These are phyloP conservation scores for Sycobia sp. DNA, from an alignment of 1,140 invertebrate genomes.

Conservation along the genomic window DNA sequence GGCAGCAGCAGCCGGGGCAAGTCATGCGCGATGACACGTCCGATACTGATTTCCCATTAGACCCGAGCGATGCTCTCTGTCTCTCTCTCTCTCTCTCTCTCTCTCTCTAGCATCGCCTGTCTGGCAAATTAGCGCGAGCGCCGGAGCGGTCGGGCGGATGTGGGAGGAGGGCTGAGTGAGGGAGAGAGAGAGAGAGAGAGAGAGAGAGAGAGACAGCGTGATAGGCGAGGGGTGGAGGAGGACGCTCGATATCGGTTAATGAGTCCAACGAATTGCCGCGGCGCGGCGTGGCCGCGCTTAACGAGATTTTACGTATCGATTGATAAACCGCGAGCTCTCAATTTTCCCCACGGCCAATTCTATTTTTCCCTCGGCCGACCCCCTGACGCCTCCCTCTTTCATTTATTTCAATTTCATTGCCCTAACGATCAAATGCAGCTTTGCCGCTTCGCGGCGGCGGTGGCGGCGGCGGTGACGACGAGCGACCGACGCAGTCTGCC, in stretches of 20 bases:
- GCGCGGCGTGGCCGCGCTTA: constrained; percentile 28
- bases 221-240: too few relatives aligned
- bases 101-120: too few relatives aligned
- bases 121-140: constrained; percentile 28
- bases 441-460: not conserved
- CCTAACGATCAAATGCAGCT: constrained; percentile 17
- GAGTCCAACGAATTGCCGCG: constrained; percentile 28
- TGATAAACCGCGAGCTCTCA: constrained; percentile 19
- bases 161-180: not conserved
- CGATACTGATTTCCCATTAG: constrained; percentile 35
- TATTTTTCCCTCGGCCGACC: not conserved
- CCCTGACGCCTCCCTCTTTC: not conserved
- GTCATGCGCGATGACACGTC: constrained; percentile 32
- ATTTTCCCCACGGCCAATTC: constrained; percentile 16
- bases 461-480: too few relatives aligned
- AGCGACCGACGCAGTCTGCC: too few relatives aligned
- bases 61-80: constrained; percentile 3
- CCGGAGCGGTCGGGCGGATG: not conserved
- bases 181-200: too few relatives aligned
- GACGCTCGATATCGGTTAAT: constrained; percentile 29
- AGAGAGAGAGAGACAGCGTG: not conserved
- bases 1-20: too few relatives aligned
- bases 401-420: constrained; percentile 25
- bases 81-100: too few relatives aligned
- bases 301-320: constrained; percentile 32